Base-by-base conservation (phyloP, 2,888 invertebrate genomes). In the Cheiracanthium punctorium region DNA sequence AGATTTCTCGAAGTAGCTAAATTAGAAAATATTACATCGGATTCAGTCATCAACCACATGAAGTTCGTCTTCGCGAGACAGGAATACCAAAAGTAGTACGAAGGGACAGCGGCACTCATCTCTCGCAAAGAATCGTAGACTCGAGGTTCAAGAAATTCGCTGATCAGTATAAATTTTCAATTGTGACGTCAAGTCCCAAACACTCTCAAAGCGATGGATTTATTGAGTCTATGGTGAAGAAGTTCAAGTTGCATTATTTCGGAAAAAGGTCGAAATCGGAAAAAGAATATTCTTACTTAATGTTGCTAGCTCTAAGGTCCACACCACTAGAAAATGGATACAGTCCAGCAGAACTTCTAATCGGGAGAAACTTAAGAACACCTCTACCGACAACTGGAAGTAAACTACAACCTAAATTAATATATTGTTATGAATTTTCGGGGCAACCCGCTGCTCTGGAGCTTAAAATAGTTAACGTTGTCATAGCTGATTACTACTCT, bases 271-370 rank as follows among this genome's bases (percentile, higher is more conserved):
- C n/a, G 86, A 90, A 90, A 77, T 87, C 89, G 8, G 70, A 28
- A 0, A 30, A 28, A 8, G 90, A 90, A 70, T 85, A 89, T 17
- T 89, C 52, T 52, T 17, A 89, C 79, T 74, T 89, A 48, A 89
- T 88, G 0, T 85, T 90, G 30, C 79, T 90, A 70, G 89, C 88
- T 20, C 89, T 89, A 67, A 77, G 90, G 1, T 76, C 89, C 5
- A 88, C 90, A 20, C 89, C 90, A 24, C 76, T 90, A 33, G 80
- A 88, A n/a, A 89, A 88, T 67, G 90, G 90, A 17, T 89, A 88
- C 74, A 89, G 89, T 32, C 90, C 90, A 20, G 89, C 90, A 2
- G 90, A 90, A 82, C 81, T 91, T 12, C 88, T 90, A 5, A 89
- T 90, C 88, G 90, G 90, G 20, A 33, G 90, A 29, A 89, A 89